Percentiles rank a stretch among this genome's conserved stretches.
phyloP scores from a whole-genome alignment of 1,140 invertebrate genomes.

The Orius laevigatus region DNA sequence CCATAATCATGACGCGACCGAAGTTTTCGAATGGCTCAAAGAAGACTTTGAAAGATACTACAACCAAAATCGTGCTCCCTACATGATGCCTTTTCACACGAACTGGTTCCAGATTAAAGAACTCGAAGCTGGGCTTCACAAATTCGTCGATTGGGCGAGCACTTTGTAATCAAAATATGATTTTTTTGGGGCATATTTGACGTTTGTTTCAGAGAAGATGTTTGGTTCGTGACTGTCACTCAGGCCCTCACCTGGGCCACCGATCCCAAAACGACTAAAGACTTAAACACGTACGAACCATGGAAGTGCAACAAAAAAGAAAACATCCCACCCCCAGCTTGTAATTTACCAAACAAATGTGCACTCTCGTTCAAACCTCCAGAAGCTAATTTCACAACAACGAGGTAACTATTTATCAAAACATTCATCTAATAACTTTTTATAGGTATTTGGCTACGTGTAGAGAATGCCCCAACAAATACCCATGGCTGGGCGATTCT shows the following conservation, averaged over 20 bases:
- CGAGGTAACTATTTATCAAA: conserved; percentile 28
- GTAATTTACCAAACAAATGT: conserved; percentile 71
- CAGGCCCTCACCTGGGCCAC: conserved; percentile 83
- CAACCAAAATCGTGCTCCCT: conserved; percentile 72
- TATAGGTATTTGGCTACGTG: conserved; percentile 74
- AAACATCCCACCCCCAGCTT: conserved; percentile 48
- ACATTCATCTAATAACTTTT: conserved; percentile 9
- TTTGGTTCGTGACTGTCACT: conserved; percentile 80
- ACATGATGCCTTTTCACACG: conserved; percentile 87
- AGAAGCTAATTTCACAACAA: conserved; percentile 56
- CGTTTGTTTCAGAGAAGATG: conserved; percentile 48
- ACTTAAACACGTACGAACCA: conserved; percentile 53
- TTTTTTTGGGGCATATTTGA: not conserved
- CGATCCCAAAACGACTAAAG: conserved; percentile 55
- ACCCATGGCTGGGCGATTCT: conserved; percentile 73
- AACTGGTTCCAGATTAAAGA: conserved; percentile 89
- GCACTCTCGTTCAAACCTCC: conserved; percentile 60
- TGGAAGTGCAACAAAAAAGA: conserved; percentile 66
- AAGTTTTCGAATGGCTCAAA: conserved; percentile 78
- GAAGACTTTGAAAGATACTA: conserved; percentile 80
- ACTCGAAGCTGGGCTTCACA: conserved; percentile 63
- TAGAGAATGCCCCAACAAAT: conserved; percentile 66
- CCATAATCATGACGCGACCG: conserved; percentile 69
- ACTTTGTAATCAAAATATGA: conserved; percentile 44
- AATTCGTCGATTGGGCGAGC: conserved; percentile 69